Percentiles rank a stretch among this genome's conserved stretches.
These are phyloP conservation scores for Thaleichthys pacificus DNA, from an alignment of 2,797 vertebrate species.

Conservation along the genomic window DNA sequence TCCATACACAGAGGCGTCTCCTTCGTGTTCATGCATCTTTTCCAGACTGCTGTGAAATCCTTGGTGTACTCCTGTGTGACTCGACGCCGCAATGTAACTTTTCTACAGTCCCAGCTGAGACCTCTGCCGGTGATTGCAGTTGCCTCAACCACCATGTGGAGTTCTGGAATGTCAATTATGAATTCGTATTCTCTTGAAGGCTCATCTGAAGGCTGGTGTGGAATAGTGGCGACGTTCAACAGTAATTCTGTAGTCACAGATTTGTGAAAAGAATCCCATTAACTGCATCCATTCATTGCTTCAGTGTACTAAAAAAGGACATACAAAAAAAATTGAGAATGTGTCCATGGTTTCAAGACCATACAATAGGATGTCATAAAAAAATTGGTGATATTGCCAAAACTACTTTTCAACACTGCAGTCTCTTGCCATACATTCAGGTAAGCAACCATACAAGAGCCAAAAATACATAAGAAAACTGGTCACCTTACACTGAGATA, in stretches of 20 bases:
- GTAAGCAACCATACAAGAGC: background rate
- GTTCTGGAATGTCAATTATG: background rate
- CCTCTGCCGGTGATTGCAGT: conserved; percentile 52
- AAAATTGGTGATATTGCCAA: background rate
- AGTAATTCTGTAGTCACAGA: too few relatives aligned
- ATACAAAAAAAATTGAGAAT: background rate
- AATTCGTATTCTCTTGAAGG: background rate
- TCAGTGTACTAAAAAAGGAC: background rate
- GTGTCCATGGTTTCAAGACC: background rate
- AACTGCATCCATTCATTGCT: too few relatives aligned
- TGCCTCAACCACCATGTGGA: background rate
- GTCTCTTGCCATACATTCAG: background rate
- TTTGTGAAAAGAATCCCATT: too few relatives aligned
- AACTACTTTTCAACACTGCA: background rate
- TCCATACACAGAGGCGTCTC: conserved; percentile 6
- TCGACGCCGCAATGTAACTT: conserved; percentile 43
- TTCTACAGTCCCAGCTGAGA: conserved; percentile 39
- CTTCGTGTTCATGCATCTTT: conserved; percentile 41
- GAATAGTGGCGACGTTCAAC: too few relatives aligned
- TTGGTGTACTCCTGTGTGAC: conserved; percentile 39
- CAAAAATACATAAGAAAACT: background rate
- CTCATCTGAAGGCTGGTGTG: too few relatives aligned
- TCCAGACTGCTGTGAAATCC: conserved; percentile 24
- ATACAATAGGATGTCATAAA: background rate
- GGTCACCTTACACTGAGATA: too few relatives aligned